A percentile compares a stretch with the other conserved stretches of the same genome.
Evolutionary conservation across 2,797 vertebrate species (phyloP).

Genomic region (Cetoscarus ocellatus): DNA sequence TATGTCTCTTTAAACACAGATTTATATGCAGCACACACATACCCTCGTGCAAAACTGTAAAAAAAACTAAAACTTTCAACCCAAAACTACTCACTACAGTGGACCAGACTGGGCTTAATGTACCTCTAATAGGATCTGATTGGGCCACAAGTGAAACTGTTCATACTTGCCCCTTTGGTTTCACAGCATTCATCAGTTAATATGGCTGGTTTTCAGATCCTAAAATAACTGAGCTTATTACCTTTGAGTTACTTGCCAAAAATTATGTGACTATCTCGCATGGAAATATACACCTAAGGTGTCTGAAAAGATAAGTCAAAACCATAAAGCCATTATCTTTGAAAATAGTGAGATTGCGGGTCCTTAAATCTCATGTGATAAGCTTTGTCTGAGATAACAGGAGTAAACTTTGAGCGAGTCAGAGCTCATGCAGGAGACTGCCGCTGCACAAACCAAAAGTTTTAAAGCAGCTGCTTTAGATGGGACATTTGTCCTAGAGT

Average conservation of each 20-base stretch:
- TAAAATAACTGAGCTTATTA: slow-evolving; percentile 34
- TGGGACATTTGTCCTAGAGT: slow-evolving; percentile 48
- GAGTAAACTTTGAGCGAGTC: slow-evolving; percentile 41
- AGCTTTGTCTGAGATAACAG: slow-evolving; percentile 69
- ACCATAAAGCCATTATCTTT: slow-evolving; percentile 79
- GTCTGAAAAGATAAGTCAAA: slow-evolving; percentile 75
- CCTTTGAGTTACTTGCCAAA: slow-evolving; percentile 67
- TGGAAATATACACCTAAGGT: slow-evolving; percentile 75
- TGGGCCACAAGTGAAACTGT: slow-evolving; percentile 52
- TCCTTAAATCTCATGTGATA: slow-evolving; percentile 74
- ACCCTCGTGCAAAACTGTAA: neutral
- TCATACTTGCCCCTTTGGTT: slow-evolving; percentile 55
- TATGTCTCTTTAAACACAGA: neutral
- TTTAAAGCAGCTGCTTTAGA: slow-evolving; percentile 54
- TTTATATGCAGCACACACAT: neutral
- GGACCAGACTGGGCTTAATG: slow-evolving; percentile 26
- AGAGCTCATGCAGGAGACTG: slow-evolving; percentile 9
- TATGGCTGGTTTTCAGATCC: slow-evolving; percentile 58
- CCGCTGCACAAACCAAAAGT: slow-evolving; percentile 38
- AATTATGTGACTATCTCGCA: slow-evolving; percentile 64
- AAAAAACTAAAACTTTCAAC: slow-evolving; percentile 25
- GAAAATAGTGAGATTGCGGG: slow-evolving; percentile 73
- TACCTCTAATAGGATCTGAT: slow-evolving; percentile 42
- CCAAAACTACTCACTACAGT: slow-evolving; percentile 25
- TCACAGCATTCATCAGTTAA: slow-evolving; percentile 68